phyloP scores from a whole-genome alignment of 30 jellyfish, hydroid and myxozoan species.

The Aurelia coerulea region DNA sequence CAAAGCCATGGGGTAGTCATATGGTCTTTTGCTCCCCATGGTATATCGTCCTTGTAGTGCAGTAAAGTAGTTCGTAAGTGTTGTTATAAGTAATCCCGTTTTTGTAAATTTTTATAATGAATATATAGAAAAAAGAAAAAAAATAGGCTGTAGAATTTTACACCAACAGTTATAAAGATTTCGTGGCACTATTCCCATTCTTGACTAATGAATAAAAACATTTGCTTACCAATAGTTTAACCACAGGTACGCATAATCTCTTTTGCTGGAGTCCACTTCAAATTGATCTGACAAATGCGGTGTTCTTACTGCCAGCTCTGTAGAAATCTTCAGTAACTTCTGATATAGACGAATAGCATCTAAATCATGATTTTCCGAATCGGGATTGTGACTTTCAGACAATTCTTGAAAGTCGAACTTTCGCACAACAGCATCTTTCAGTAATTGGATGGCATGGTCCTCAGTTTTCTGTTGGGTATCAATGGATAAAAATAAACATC shows the following conservation, averaged over 20 bases:
- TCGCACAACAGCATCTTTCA: conserved; percentile 17
- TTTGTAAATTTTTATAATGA: too few species aligned
- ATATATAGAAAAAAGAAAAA: too few species aligned
- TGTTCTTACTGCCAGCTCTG: conserved; percentile 7
- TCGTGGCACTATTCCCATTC: too few species aligned
- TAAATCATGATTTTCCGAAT: neutral
- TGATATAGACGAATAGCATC: conserved; percentile 24
- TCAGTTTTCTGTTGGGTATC: conserved; percentile 3
- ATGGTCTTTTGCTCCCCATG: too few species aligned
- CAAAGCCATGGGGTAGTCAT: too few species aligned
- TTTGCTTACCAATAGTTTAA: conserved; percentile 21
- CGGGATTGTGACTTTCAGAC: neutral
- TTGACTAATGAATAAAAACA: neutral
- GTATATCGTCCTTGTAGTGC: too few species aligned
- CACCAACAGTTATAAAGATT: too few species aligned
- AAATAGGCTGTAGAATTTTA: too few species aligned
- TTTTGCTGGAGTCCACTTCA: neutral
- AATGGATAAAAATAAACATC: neutral
- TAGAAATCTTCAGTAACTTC: conserved; percentile 13
- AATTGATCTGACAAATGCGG: neutral
- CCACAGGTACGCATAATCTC: conserved; percentile 37
- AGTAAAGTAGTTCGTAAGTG: too few species aligned
- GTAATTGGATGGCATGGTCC: conserved; percentile 3
- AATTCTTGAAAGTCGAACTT: neutral
- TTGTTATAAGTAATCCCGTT: too few species aligned